Evolutionary conservation across 1,140 invertebrate genomes (phyloP).

Genomic region (Temnothorax curvispinosus): DNA sequence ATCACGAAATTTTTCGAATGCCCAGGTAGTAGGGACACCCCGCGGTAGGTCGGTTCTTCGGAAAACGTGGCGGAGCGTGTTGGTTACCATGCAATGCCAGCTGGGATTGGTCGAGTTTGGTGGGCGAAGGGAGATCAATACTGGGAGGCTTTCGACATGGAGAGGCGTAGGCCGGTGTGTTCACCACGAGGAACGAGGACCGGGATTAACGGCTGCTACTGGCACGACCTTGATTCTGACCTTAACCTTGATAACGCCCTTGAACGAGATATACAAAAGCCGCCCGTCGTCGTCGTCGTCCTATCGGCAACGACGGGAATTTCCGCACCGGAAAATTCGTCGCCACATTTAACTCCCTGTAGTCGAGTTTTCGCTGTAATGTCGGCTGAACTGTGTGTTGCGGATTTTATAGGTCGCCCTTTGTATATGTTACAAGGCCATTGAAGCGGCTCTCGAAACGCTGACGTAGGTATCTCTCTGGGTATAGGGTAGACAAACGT

Average conservation of each 20-base stretch:
- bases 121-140: slow-evolving; percentile 79
- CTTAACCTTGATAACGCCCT: slow-evolving; percentile 68
- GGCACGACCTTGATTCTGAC: slow-evolving; percentile 75
- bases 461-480: slow-evolving; percentile 33
- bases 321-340: slow-evolving; percentile 41
- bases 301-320: slow-evolving; percentile 40
- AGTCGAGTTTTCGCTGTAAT: slow-evolving; percentile 17
- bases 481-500: slow-evolving; percentile 38
- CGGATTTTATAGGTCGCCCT: slow-evolving; percentile 57
- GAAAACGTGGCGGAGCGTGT: slow-evolving; percentile 66
- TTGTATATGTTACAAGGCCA: slow-evolving; percentile 62
- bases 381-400: slow-evolving; percentile 5
- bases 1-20: slow-evolving; percentile 46
- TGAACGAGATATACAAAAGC: slow-evolving; percentile 40
- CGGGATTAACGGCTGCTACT: slow-evolving; percentile 74
- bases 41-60: slow-evolving; percentile 32
- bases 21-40: not conserved
- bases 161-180: slow-evolving; percentile 69
- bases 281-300: not conserved
- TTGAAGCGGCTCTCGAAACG: slow-evolving; percentile 51
- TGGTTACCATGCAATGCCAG: slow-evolving; percentile 70
- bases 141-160: slow-evolving; percentile 75
- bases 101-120: slow-evolving; percentile 75
- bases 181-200: slow-evolving; percentile 72
- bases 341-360: not conserved